Evolutionary conservation across 2,797 vertebrate genomes (phyloP), one percentile per base, ranked within the genome.

Genomic region (Lagorchestes hirsutus): DNA sequence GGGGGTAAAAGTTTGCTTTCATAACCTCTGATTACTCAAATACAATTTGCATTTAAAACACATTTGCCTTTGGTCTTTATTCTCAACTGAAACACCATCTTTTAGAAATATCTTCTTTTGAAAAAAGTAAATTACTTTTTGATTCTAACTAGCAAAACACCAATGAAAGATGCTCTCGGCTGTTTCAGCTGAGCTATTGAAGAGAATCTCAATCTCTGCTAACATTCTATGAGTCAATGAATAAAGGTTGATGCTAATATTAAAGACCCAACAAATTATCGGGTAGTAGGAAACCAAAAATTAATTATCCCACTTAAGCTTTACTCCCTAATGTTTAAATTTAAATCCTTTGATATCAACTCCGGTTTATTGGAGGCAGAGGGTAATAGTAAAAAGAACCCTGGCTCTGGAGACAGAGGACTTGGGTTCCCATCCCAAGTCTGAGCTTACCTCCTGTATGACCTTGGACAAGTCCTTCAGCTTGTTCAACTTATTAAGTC

Each of bases 41-140:
- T 82, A 96, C 87, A 96, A 97, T 97, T 96, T 96, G 93, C 92
- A 97, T 96, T 93, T 97, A 97, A 97, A 96, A 67, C 82, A 50
- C 95, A 97, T 96, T 95, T 97, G 91, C 82, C 96, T 96, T 96
- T 94, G 93, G 50, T 96, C 40, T 82, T 82, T 82, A 82, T 95
- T 82, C 93, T 94, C 90, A 95, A 97, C 92, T 82, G 74, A 97
- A 96, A 97, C 87, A 92, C 55, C 93, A 91, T 90, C 57, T 90
- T 97, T 96, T 97, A 95, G 94, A 96, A 97, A 96, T 95, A 90
- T 95, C 62, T 93, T 91, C 96, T 96, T 95, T 59, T 52, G 31
- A 94, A 97, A 97, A 95, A 92, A 90, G 90, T 95, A 74, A 97
- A 46, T 8, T 67, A 67, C 34, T 74, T n/a, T 74, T 74, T 74